Evolutionary conservation across 2,113 vertebrate species (phyloP), one percentile per base, ranked within the genome.

Genomic region (Esox niger): DNA sequence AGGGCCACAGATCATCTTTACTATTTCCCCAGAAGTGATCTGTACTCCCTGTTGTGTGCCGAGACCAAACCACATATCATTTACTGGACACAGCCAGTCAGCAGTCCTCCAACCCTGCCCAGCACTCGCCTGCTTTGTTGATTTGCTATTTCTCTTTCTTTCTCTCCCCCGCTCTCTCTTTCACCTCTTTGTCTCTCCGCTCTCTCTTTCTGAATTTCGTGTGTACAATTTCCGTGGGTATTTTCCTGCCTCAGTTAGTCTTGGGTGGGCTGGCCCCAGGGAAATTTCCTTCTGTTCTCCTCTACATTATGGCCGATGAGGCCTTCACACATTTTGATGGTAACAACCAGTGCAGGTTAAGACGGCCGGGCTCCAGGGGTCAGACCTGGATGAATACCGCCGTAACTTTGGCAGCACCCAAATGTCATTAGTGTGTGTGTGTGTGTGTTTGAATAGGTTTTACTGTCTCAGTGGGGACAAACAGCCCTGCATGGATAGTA

Each of bases 1-100:
- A 69, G 13, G 56, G 61, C 49, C 4, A n/a, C 43, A 57, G 70
- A 69, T 69, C 57, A 69, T 68, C 57, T 62, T 82, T 71, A 74
- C 71, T 69, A 72, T 74, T 74, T 71, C 66, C 33, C 27, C 9
- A 62, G 68, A 55, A 52, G 10, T 66, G 62, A 62, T 77, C 66
- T 67, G 58, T 64, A 57, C 70, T 60, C 61, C 66, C 67, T 23
- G 43, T 52, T 31, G 29, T 21, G 49, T 38, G 47, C 23, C 30
- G 25, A 62, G 66, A 66, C 43, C 71, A 63, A 72, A 67, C 43
- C 31, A 38, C 43, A 61, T 33, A 49, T 67, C 54, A 8, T 38
- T 70, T 66, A 30, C 67, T 38, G 58, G 35, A 2, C 6, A n/a
- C 21, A 35, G 43, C 29, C n/a, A 2, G n/a, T 5, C 9, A 6